A percentile compares a stretch with the other conserved stretches of the same genome.
Conservation (phyloP, 2,888 invertebrate species). For the Acanthopleura granulata region DNA sequence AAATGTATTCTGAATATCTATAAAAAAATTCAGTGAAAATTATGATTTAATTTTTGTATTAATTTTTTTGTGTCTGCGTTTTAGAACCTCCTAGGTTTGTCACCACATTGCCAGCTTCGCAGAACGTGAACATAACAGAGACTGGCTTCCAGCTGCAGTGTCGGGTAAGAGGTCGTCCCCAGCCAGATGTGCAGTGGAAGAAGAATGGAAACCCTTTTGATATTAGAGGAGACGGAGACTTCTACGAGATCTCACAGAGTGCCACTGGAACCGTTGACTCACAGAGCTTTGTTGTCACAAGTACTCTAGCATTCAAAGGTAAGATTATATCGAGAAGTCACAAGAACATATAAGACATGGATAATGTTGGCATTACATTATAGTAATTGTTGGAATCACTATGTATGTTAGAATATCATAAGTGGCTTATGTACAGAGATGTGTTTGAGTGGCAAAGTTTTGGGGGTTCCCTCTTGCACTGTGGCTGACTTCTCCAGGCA, state of each 20-base stretch:
- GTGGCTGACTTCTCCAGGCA: too few species aligned
- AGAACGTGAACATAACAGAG: background rate
- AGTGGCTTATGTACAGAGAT: too few species aligned
- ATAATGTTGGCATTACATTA: too few species aligned
- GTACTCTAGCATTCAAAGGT: background rate
- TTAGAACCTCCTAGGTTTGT: background rate
- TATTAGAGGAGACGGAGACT: background rate
- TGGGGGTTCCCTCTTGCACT: too few species aligned
- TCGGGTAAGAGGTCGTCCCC: background rate
- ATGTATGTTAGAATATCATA: too few species aligned
- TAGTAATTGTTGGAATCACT: too few species aligned
- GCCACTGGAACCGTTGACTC: background rate
- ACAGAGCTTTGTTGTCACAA: background rate
- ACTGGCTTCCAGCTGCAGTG: background rate
- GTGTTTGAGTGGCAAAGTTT: too few species aligned
- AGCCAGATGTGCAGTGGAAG: background rate
- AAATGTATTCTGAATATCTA: too few species aligned
- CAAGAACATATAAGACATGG: too few species aligned
- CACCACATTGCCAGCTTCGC: background rate
- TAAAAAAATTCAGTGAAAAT: too few species aligned
- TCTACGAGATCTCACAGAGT: background rate
- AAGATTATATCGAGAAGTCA: background rate
- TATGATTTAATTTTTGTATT: too few species aligned
- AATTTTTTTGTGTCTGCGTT: too few species aligned
- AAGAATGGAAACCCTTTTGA: background rate